Conservation (phyloP, 2,888 invertebrate species). For the Oscheius myriophilus region DNA sequence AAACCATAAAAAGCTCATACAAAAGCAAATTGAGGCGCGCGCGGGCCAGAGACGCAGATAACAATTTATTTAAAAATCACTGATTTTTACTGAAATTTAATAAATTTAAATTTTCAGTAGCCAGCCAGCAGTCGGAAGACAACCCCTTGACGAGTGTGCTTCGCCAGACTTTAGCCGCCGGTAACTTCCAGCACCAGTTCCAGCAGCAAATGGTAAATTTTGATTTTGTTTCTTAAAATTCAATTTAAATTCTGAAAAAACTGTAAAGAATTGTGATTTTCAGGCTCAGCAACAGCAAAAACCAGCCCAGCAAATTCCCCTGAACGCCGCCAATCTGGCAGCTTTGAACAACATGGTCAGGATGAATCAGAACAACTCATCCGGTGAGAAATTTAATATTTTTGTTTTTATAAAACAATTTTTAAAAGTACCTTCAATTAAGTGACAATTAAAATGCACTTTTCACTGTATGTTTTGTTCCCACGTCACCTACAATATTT, state of each 20-base stretch:
- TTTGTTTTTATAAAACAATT: too few relatives aligned
- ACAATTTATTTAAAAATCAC: too few relatives aligned
- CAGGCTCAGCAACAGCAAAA: constrained; percentile 38
- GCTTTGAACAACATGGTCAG: constrained; percentile 49
- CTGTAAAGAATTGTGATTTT: background rate
- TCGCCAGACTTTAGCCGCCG: constrained; percentile 55
- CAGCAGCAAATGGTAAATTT: constrained; percentile 33
- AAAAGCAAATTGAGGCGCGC: too few relatives aligned
- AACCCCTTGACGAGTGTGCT: constrained; percentile 52
- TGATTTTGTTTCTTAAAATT: background rate
- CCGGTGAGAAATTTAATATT: constrained; percentile 13
- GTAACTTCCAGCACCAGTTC: constrained; percentile 47
- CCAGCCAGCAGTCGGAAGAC: constrained; percentile 49
- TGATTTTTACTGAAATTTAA: constrained; percentile 2
- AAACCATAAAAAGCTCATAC: too few relatives aligned
- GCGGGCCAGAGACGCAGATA: too few relatives aligned
- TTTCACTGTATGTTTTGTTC: too few relatives aligned
- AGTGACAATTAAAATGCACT: too few relatives aligned
- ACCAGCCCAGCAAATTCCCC: constrained; percentile 32
- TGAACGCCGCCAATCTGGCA: constrained; percentile 51
- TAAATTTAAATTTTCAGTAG: constrained; percentile 39
- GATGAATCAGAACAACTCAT: constrained; percentile 27
- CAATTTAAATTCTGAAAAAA: background rate
- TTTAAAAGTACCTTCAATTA: too few relatives aligned
- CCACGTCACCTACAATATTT: too few relatives aligned